Conservation (phyloP, 2,797 vertebrate species). For the Hydrophis major region DNA sequence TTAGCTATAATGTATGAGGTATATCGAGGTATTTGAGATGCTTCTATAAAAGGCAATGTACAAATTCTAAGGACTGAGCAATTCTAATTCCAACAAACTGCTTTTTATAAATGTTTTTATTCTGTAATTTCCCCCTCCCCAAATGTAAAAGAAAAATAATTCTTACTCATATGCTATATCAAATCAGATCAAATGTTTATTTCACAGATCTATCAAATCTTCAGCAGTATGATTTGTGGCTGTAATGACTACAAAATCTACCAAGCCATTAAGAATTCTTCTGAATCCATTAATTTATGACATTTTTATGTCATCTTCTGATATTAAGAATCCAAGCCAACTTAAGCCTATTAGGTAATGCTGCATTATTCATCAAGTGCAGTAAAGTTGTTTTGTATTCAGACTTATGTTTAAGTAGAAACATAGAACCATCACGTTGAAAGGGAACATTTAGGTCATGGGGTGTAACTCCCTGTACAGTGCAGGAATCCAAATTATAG, state of each 20-base stretch:
- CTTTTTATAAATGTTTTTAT: slow-evolving; percentile 12
- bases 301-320: not conserved
- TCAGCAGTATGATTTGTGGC: not conserved
- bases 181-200: not conserved
- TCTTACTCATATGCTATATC: not conserved
- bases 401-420: not conserved
- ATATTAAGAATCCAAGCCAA: not conserved
- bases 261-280: not conserved
- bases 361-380: not conserved
- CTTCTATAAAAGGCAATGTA: not conserved
- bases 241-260: not conserved
- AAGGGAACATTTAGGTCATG: not conserved
- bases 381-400: not conserved
- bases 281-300: not conserved
- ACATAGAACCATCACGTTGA: not conserved
- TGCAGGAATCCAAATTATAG: not conserved
- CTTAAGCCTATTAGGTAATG: not conserved
- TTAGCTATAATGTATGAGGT: fast-evolving
- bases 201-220: not conserved
- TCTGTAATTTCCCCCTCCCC: not conserved
- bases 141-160: not conserved
- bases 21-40: not conserved
- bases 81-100: not conserved
- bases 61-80: not conserved
- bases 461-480: not conserved